Evolutionary conservation across 2,113 vertebrate species (phyloP).

Genomic region (Cettia cetti): DNA sequence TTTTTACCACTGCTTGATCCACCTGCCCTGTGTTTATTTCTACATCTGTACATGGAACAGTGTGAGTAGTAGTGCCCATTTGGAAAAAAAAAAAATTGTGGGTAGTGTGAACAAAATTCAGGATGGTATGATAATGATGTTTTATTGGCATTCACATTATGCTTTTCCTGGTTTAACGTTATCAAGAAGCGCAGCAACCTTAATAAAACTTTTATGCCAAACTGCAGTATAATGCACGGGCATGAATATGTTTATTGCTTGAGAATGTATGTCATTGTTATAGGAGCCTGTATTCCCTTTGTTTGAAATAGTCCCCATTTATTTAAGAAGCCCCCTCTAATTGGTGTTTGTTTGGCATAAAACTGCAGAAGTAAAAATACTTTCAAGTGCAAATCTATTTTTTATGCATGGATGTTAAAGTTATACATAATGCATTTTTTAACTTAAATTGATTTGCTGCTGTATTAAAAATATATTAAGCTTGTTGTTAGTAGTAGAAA

Average conservation of each 20-base stretch:
- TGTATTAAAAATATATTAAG: not conserved
- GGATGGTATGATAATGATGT: not conserved
- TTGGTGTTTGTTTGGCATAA: not conserved
- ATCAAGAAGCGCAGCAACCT: not conserved
- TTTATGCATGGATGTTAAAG: not conserved
- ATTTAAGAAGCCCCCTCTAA: not conserved
- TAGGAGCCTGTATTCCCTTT: not conserved
- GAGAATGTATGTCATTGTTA: not conserved
- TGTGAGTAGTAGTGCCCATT: not conserved
- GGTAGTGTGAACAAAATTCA: not conserved
- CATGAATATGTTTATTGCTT: not conserved
- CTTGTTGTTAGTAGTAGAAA: not conserved
- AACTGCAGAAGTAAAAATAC: not conserved
- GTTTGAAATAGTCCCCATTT: not conserved
- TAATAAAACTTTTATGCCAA: not conserved
- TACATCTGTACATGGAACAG: not conserved
- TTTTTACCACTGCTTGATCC: not conserved
- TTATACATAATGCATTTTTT: not conserved
- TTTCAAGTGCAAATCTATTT: not conserved
- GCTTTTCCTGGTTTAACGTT: not conserved
- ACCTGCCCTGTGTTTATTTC: not conserved
- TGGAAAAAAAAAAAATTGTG: not conserved
- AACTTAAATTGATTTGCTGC: not conserved
- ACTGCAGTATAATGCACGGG: not conserved
- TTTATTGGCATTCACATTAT: not conserved